Conservation (phyloP, 2,797 vertebrate species). For the Oreortyx pictus region DNA sequence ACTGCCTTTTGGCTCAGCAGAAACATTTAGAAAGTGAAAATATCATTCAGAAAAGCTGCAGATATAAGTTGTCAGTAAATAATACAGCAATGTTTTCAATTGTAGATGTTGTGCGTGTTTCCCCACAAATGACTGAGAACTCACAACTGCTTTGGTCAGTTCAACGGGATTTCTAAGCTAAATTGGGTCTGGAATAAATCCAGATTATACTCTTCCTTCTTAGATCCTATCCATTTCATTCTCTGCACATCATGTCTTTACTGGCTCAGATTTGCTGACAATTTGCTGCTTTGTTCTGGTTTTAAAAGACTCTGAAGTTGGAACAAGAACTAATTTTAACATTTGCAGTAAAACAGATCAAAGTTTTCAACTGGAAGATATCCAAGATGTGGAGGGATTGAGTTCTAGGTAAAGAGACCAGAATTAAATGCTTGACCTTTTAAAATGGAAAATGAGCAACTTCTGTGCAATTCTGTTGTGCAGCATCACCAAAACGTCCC, state of each 20-base stretch:
- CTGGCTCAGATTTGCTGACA: background rate
- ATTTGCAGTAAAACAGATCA: background rate
- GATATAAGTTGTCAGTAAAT: background rate
- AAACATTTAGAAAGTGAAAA: background rate
- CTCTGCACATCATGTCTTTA: background rate
- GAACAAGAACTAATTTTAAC: background rate
- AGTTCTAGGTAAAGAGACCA: background rate
- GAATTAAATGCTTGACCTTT: conserved; percentile 9
- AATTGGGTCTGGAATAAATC: background rate
- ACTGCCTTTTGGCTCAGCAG: background rate
- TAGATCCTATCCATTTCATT: background rate
- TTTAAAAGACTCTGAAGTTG: background rate
- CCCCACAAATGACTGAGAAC: background rate
- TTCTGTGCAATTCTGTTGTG: background rate
- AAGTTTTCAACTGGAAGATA: background rate
- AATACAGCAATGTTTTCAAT: background rate
- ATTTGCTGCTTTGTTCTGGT: background rate
- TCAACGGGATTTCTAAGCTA: background rate
- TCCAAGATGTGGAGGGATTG: background rate
- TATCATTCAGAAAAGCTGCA: background rate
- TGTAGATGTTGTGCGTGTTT: background rate
- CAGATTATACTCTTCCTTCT: background rate
- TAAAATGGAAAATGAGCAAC: background rate
- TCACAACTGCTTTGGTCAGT: background rate
- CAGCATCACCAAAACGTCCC: background rate